These are phyloP conservation scores for Boulengeromyrus knoepffleri DNA, from an alignment of 2,113 vertebrate genomes.

Conservation along the genomic window DNA sequence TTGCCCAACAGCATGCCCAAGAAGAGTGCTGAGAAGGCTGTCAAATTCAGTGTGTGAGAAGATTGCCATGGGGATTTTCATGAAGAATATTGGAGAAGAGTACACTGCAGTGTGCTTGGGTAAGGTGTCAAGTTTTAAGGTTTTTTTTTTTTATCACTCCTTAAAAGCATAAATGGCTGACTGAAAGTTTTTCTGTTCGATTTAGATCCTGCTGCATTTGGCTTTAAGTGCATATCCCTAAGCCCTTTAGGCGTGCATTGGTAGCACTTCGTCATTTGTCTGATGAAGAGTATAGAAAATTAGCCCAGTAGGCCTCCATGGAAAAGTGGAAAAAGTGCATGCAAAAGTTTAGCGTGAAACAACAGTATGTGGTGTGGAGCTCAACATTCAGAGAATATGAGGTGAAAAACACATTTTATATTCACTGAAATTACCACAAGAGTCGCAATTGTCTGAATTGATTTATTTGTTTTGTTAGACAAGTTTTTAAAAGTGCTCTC, in stretches of 20 bases:
- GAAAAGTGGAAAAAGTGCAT: not conserved
- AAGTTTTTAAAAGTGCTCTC: not conserved
- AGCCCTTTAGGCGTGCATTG: not conserved
- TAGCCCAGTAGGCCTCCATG: not conserved
- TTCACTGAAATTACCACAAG: not conserved
- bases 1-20: not conserved
- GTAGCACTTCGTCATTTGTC: constrained; percentile 12
- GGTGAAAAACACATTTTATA: not conserved
- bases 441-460: not conserved
- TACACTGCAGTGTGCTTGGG: not conserved
- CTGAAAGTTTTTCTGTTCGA: not conserved
- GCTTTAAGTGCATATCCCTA: not conserved
- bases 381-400: not conserved
- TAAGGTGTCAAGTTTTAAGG: not conserved
- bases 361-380: not conserved
- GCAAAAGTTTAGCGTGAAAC: not conserved
- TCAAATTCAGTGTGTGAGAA: not conserved
- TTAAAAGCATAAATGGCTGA: not conserved
- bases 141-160: not conserved
- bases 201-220: not conserved
- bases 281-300: constrained; percentile 10
- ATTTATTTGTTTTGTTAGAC: constrained; percentile 1
- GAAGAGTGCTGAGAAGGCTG: not conserved
- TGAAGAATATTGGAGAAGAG: not conserved
- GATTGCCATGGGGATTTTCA: not conserved